Evolutionary conservation across 2,888 invertebrate species (phyloP), one percentile per base, ranked within the genome.

Genomic region (Ectemnius lituratus): DNA sequence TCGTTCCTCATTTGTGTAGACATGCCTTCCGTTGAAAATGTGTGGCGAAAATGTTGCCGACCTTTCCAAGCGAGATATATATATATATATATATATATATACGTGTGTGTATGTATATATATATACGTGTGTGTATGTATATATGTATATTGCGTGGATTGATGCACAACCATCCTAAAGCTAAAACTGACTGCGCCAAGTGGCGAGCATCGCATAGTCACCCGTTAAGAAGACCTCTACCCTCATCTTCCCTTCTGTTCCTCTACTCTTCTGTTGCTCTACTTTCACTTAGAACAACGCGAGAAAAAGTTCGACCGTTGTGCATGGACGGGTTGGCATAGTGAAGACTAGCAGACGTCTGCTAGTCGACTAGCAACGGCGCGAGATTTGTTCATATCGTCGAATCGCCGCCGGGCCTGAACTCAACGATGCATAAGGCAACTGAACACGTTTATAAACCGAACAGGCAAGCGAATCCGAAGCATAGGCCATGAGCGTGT

Each of bases 241-340:
- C 46, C 14, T 47, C 52, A 47, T 57, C 70, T 75, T 49, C 23
- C 37, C 23, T 57, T 60, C 61, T 52, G 47, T 72, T 52, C 23
- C 14, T 49, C 56, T 18, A 28, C 63, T 28, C 20, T 16, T 28
- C 61, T 20, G 56, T 23, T 45, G 49, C 23, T 61, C 23, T 45
- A 37, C 63, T 64, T 64, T 70, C 59, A 67, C 64, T 75, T 80
- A 60, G 67, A 82, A 80, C 79, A 82, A 82, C 81, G 82, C 82
- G 82, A 85, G 80, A 85, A 81, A 86, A 84, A 84, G 52, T 52
- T 52, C 52, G 52, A 52, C 52, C 83, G 85, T 82, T 84, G 82
- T 80, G 83, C 79, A 86, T 88, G 89, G 89, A 90, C 88, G 90
- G 90, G 88, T 84, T 85, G 84, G 88, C 89, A 74, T 88, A 88